phyloP scores from a whole-genome alignment of 2,113 vertebrate species.

The Phylloscopus whistleri region DNA sequence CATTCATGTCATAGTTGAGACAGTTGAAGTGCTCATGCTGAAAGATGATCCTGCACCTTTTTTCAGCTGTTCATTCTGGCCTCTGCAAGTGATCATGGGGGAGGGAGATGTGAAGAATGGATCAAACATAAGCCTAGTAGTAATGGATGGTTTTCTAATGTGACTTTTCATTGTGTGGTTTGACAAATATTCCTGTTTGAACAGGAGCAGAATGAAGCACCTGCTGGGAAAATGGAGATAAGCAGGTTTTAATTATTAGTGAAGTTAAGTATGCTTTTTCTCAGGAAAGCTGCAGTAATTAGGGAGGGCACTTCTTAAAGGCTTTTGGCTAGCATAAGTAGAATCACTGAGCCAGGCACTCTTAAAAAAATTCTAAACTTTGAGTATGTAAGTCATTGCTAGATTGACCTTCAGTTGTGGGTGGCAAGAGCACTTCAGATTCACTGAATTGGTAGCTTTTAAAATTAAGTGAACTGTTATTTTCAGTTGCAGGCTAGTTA shows the following conservation, averaged over 20 bases:
- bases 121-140: background rate
- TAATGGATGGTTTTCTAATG: background rate
- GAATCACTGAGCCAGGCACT: background rate
- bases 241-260: background rate
- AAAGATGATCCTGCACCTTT: slow-evolving; percentile 13
- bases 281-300: background rate
- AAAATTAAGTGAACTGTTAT: background rate
- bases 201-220: background rate
- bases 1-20: slow-evolving; percentile 9
- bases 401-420: background rate
- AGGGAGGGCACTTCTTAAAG: background rate
- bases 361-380: background rate
- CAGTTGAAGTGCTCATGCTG: slow-evolving; percentile 21
- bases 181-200: background rate
- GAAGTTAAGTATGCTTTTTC: background rate
- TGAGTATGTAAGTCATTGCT: background rate
- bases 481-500: background rate
- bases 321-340: background rate
- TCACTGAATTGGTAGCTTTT: background rate
- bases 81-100: background rate
- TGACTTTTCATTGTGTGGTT: background rate
- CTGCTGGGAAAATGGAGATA: background rate
- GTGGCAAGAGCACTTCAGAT: background rate
- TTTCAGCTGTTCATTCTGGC: slow-evolving; percentile 34
- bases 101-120: background rate